These are phyloP conservation scores for Chiridota heheva DNA, from an alignment of 35 echinoderm and acorn worm genomes.

Conservation along the genomic window DNA sequence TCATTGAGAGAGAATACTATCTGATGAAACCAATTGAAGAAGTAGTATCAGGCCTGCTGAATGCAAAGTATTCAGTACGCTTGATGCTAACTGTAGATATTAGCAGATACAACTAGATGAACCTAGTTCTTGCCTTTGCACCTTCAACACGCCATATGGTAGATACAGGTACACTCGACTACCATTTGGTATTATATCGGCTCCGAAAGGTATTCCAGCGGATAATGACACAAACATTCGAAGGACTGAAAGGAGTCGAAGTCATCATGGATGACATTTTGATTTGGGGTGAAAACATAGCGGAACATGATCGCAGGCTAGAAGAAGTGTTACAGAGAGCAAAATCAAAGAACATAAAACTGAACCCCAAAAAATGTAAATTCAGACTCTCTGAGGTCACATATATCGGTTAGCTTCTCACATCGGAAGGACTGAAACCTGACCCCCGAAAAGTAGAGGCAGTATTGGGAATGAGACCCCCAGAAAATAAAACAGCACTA, in stretches of 20 bases:
- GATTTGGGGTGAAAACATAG: slow-evolving; percentile 23
- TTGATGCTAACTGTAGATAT: slow-evolving; percentile 70
- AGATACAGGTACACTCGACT: slow-evolving; percentile 47
- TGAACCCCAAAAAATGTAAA: slow-evolving; percentile 60
- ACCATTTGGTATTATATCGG: slow-evolving; percentile 49
- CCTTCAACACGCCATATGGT: slow-evolving; percentile 49
- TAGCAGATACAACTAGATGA: slow-evolving; percentile 53
- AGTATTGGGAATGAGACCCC: slow-evolving; percentile 32
- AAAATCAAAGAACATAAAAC: slow-evolving; percentile 30
- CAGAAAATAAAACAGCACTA: slow-evolving; percentile 26
- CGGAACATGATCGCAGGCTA: slow-evolving; percentile 36
- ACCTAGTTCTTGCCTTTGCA: slow-evolving; percentile 39
- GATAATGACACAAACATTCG: slow-evolving; percentile 54
- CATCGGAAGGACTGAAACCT: slow-evolving; percentile 55
- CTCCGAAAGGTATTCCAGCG: slow-evolving; percentile 67
- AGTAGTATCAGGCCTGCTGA: neutral
- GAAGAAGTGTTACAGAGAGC: slow-evolving; percentile 28
- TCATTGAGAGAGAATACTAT: slow-evolving; percentile 2
- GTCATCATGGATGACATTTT: slow-evolving; percentile 61
- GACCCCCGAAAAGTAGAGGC: slow-evolving; percentile 48
- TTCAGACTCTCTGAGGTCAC: slow-evolving; percentile 11
- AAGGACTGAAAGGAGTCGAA: slow-evolving; percentile 51
- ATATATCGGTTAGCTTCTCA: slow-evolving; percentile 57
- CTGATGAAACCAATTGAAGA: slow-evolving; percentile 38
- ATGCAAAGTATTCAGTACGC: slow-evolving; percentile 37